A percentile compares a stretch with the other conserved stretches of the same genome.
These are phyloP conservation scores for Eclectus roratus DNA, from an alignment of 2,113 vertebrate species.

Conservation along the genomic window DNA sequence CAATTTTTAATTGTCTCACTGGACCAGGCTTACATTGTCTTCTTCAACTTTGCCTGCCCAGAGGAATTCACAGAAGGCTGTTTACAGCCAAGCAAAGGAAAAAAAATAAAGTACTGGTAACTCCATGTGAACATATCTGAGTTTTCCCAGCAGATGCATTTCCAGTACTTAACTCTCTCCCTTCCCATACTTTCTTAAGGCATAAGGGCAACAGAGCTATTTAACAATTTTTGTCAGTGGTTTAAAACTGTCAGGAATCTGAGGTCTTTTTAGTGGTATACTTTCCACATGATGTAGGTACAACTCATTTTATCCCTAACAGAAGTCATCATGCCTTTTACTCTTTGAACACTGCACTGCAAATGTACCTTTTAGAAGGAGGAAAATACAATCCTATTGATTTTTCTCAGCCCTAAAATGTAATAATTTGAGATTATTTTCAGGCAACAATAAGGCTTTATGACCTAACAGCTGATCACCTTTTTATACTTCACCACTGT, in stretches of 20 bases:
- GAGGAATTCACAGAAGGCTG: neutral
- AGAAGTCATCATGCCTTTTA: neutral
- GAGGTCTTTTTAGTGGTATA: constrained; percentile 10
- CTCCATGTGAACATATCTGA: neutral
- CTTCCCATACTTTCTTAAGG: neutral
- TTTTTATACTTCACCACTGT: neutral
- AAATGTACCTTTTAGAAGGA: constrained; percentile 20
- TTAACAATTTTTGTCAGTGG: constrained; percentile 31
- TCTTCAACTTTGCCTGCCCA: neutral
- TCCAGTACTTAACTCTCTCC: neutral
- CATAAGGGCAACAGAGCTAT: constrained; percentile 21
- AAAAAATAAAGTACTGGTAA: neutral
- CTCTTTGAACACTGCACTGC: neutral
- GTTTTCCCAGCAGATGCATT: constrained; percentile 5
- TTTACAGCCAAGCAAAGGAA: neutral
- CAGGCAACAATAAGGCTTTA: constrained; percentile 19
- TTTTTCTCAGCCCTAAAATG: constrained; percentile 37
- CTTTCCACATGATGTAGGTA: neutral
- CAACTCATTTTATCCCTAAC: neutral
- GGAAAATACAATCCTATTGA: constrained; percentile 45
- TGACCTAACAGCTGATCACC: neutral
- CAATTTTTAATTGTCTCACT: neutral
- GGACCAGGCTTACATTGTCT: neutral
- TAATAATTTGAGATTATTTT: constrained; percentile 51
- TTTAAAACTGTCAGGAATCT: constrained; percentile 38